phyloP scores from a whole-genome alignment of 2,797 vertebrate genomes.

The Dipus sagitta region DNA sequence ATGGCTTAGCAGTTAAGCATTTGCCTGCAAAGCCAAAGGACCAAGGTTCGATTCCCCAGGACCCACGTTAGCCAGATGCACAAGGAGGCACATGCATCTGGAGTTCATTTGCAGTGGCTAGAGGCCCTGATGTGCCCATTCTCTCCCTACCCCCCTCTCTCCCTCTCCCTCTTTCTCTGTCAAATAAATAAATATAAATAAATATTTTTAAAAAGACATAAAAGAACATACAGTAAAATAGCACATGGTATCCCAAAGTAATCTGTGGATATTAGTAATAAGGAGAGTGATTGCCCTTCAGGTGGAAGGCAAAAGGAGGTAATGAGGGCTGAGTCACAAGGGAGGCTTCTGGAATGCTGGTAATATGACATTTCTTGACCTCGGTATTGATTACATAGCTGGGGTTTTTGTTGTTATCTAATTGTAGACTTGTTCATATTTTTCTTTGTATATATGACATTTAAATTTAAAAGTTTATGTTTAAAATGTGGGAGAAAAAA shows the following conservation, averaged over 20 bases:
- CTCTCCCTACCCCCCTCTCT: too few relatives aligned
- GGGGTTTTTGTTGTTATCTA: not conserved
- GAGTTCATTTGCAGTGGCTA: too few relatives aligned
- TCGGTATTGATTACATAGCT: not conserved
- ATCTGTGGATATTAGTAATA: not conserved
- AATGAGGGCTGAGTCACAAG: not conserved
- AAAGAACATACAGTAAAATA: constrained; percentile 23
- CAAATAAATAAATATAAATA: too few relatives aligned
- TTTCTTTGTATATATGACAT: not conserved
- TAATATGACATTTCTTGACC: constrained; percentile 26
- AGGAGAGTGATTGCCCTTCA: not conserved
- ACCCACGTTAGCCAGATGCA: too few relatives aligned
- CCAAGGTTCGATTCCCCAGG: too few relatives aligned
- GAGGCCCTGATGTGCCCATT: too few relatives aligned
- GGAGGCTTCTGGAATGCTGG: not conserved
- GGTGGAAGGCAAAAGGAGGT: not conserved
- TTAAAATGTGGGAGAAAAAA: not conserved
- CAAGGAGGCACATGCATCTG: too few relatives aligned
- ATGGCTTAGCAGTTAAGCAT: too few relatives aligned
- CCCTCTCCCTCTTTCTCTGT: too few relatives aligned
- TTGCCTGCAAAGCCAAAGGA: too few relatives aligned
- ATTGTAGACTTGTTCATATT: not conserved
- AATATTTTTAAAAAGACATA: not conserved
- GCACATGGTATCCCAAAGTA: not conserved
- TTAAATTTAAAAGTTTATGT: constrained; percentile 29